Percentiles rank a stretch among this genome's conserved stretches.
Conservation (phyloP, 2,888 invertebrate genomes). For the Tillus elongatus region DNA sequence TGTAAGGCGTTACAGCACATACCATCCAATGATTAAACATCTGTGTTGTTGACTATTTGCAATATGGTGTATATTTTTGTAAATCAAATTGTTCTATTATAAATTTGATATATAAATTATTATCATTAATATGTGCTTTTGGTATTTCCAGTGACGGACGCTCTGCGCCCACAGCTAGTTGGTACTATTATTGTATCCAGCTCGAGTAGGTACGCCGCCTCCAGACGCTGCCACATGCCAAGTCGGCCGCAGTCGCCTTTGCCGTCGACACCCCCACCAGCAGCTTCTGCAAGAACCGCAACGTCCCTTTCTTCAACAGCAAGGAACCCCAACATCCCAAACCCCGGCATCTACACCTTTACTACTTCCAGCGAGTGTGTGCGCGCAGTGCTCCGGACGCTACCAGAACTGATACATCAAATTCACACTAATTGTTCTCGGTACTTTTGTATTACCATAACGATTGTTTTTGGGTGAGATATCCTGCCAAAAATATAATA, state of each 20-base stretch:
- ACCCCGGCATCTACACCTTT: conserved; percentile 6
- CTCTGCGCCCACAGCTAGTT: conserved; percentile 47
- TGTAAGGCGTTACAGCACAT: too few species aligned
- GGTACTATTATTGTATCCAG: conserved; percentile 28
- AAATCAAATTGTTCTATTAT: conserved; percentile 1
- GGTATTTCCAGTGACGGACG: conserved; percentile 49
- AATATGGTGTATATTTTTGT: too few species aligned
- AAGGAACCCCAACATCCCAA: background rate
- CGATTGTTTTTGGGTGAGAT: conserved; percentile 44
- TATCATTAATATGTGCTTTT: background rate
- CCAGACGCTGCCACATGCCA: conserved; percentile 13
- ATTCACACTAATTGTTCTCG: conserved; percentile 38
- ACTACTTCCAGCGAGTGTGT: conserved; percentile 29
- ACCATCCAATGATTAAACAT: too few species aligned
- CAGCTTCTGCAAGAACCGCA: conserved; percentile 9
- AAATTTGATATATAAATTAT: background rate
- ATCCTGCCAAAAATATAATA: conserved; percentile 41
- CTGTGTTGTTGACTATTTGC: too few species aligned
- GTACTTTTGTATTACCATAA: conserved; percentile 40
- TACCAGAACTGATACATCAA: conserved; percentile 41
- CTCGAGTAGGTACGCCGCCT: conserved; percentile 25
- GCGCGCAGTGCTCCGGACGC: conserved; percentile 43
- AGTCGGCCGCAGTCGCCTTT: conserved; percentile 17
- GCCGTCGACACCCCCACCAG: conserved; percentile 23
- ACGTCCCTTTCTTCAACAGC: conserved; percentile 3